phyloP scores from a whole-genome alignment of 2,888 invertebrate genomes.

The Stenolophus ochropezus region DNA sequence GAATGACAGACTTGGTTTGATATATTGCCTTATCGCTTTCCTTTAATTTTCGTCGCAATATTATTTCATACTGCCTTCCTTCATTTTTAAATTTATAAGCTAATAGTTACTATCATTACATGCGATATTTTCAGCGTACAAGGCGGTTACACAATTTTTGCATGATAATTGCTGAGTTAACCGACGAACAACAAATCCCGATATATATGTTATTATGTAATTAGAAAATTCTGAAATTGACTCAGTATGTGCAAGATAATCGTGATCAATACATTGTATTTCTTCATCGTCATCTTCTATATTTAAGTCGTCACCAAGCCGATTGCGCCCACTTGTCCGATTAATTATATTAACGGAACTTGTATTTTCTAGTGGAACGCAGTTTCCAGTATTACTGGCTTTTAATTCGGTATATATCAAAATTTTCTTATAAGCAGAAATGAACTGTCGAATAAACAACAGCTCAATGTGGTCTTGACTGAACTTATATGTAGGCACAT shows the following conservation, averaged over 20 bases:
- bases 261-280: background rate
- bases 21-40: background rate
- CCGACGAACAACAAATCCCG: background rate
- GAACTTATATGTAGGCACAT: background rate
- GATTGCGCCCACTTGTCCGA: background rate
- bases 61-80: background rate
- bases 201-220: background rate
- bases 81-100: background rate
- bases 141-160: background rate
- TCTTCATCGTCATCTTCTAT: background rate
- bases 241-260: background rate
- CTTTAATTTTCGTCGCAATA: background rate
- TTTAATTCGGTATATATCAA: constrained; percentile 53
- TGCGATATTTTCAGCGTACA: background rate
- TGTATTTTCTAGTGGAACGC: constrained; percentile 56
- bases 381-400: constrained; percentile 52
- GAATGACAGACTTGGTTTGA: background rate
- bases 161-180: background rate
- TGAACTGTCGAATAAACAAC: constrained; percentile 38
- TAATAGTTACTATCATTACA: background rate
- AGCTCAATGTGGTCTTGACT: constrained; percentile 2
- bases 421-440: constrained; percentile 54
- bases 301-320: background rate
- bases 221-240: background rate
- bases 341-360: background rate